phyloP scores from a whole-genome alignment of 2,797 vertebrate species.

The Sebastes aleutianus region DNA sequence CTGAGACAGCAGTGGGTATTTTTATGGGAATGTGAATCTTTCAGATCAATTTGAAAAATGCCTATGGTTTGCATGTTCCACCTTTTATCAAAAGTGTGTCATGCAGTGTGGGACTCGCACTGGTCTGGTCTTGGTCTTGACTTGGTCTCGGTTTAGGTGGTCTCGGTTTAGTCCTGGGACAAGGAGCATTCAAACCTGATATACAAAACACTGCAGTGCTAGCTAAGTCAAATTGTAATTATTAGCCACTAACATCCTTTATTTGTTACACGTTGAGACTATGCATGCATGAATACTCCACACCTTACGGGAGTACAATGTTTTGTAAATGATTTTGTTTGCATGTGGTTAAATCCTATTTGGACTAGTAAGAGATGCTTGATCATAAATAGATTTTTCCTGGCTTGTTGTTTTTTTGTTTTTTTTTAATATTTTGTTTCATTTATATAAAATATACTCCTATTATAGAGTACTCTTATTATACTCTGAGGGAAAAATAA shows the following conservation, averaged over 20 bases:
- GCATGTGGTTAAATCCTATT: neutral
- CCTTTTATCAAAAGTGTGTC: too few species aligned
- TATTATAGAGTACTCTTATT: neutral
- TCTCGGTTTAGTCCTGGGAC: neutral
- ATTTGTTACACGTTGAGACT: neutral
- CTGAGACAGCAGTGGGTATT: too few species aligned
- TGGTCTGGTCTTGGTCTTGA: too few species aligned
- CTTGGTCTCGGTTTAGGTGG: too few species aligned
- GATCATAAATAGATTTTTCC: neutral
- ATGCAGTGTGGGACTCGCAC: too few species aligned
- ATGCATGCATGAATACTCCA: neutral
- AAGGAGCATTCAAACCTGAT: neutral
- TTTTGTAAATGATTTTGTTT: neutral
- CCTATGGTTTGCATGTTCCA: too few species aligned
- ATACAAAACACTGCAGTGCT: neutral
- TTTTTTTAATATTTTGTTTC: too few species aligned
- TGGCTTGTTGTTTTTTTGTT: neutral
- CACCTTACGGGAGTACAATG: neutral
- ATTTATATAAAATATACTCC: too few species aligned
- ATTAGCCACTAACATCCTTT: neutral
- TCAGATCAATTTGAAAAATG: too few species aligned
- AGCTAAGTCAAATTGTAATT: neutral
- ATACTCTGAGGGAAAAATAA: neutral
- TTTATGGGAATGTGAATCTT: too few species aligned
- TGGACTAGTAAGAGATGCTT: neutral